These are phyloP conservation scores for Caenorhabditis zanzibari DNA, from an alignment of 2,888 invertebrate genomes.

Conservation along the genomic window DNA sequence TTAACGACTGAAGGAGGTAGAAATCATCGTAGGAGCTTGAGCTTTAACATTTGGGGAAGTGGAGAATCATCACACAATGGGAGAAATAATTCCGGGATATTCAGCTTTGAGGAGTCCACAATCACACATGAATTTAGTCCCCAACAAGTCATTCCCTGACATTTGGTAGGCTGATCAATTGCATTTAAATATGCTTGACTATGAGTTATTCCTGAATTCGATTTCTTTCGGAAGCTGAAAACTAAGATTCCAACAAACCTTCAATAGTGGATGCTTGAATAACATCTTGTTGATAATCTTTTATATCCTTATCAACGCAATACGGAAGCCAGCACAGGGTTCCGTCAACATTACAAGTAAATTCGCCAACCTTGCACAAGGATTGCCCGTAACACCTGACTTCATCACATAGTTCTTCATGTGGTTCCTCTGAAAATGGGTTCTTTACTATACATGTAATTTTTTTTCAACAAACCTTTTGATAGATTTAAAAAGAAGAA, in stretches of 20 bases:
- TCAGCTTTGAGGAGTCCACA: not conserved
- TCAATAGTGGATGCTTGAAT: not conserved
- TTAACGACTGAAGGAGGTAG: conserved; percentile 14
- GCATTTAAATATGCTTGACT: not conserved
- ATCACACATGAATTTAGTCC: not conserved
- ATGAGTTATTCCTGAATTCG: not conserved
- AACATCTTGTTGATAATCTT: not conserved
- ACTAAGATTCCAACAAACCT: conserved; percentile 1
- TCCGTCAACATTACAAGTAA: not conserved
- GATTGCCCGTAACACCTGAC: not conserved
- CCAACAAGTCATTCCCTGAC: not conserved
- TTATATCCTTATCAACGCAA: not conserved
- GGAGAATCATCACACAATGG: conserved; percentile 3
- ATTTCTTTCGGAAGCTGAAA: not conserved
- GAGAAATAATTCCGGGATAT: not conserved
- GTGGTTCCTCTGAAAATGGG: not conserved
- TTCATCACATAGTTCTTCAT: not conserved
- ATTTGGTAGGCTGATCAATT: not conserved
- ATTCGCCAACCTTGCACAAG: not conserved
- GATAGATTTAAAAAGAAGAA: not conserved
- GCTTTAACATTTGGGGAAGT: not conserved
- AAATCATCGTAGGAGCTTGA: not conserved
- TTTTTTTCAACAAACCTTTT: not conserved
- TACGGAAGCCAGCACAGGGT: not conserved
- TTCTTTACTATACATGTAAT: not conserved